Base-by-base conservation (phyloP, 2,888 invertebrate species). In the Apeira syringaria region DNA sequence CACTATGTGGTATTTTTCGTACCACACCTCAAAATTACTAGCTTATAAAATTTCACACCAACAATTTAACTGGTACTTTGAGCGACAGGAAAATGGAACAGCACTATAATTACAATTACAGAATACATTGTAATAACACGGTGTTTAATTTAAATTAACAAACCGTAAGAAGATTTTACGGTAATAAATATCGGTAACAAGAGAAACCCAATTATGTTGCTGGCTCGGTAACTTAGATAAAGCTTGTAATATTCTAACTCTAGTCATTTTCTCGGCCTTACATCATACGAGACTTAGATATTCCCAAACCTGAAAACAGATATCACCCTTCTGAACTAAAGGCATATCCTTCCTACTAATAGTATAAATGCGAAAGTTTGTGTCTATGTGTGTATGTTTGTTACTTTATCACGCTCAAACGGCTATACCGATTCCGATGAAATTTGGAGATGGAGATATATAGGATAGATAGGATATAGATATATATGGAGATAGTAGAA, bases 111-210 rank as follows among this genome's bases (percentile, higher is more conserved):
- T 37, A 44, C 38, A 44, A 44, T 34, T 38, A 44, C 38, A 44
- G 33, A 38, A 44, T 32, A 44, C 70, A 67, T 70, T 65, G 69
- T 80, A 79, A 82, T 83, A 80, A 81, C 70, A 68, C 68, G 73
- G 72, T 69, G 65, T 75, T 79, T 76, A 76, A 79, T 80, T 75
- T 70, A 71, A 72, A 80, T 79, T 75, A 82, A 80, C 74, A 64
- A 74, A 74, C 75, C 70, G 64, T 74, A 67, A 68, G 74, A 73
- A 65, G 68, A 78, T 74, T 77, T 76, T 68, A 78, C 71, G 74
- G 64, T 56, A 62, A 73, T 78, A 71, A 76, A 74, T 70, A 71
- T 64, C 47, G 58, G 59, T 66, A 68, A 72, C 64, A 64, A 71
- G 64, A 53, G 62, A 64, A 61, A 51, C 36, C 9, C 9, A 24